Percentiles rank a stretch among this genome's conserved stretches.
Conservation (phyloP, 2,797 vertebrate genomes). For the Clangula hyemalis region DNA sequence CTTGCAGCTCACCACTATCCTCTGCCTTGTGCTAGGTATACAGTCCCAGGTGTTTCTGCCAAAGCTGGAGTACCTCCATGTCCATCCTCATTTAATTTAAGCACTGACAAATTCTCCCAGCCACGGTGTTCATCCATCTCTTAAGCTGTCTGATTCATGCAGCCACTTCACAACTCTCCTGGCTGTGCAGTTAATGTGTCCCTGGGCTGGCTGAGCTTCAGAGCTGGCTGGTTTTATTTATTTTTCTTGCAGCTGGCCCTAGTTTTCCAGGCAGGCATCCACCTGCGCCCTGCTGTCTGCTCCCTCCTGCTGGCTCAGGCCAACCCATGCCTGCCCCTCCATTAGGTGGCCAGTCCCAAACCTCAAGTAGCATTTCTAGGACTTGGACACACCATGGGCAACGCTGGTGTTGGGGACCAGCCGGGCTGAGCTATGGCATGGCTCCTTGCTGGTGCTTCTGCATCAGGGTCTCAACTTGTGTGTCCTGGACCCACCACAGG, state of each 20-base stretch:
- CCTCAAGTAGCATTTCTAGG: background rate
- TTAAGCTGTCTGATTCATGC: background rate
- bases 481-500: rapidly evolving
- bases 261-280: conserved; percentile 3
- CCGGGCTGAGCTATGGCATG: too few species aligned
- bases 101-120: background rate
- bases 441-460: background rate
- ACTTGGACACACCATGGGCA: background rate
- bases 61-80: background rate
- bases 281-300: background rate
- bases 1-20: background rate
- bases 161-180: background rate
- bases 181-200: background rate
- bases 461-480: background rate
- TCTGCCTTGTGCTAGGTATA: background rate
- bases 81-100: conserved; percentile 16
- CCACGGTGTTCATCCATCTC: background rate
- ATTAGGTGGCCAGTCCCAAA: background rate
- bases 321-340: rapidly evolving
- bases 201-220: conserved; percentile 1
- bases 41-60: background rate
- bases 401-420: background rate
- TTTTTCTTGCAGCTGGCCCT: background rate
- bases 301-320: background rate
- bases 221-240: conserved; percentile 9